Evolutionary conservation across 1,140 invertebrate genomes (phyloP), one percentile per base, ranked within the genome.

Genomic region (Colletes latitarsis): DNA sequence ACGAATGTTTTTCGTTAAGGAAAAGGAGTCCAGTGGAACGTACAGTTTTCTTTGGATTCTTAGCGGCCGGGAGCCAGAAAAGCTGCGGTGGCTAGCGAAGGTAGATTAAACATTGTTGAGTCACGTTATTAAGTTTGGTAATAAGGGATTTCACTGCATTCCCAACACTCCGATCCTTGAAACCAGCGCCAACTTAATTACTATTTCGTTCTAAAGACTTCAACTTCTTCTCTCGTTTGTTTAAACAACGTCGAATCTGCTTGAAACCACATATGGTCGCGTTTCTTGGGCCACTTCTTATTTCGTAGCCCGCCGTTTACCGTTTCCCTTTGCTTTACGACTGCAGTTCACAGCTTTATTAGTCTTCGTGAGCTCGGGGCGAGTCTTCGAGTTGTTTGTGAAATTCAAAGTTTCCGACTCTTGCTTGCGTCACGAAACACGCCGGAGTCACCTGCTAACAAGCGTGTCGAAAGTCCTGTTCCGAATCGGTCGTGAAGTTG

Each of bases 51-150:
- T n/a, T 76, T 66, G 62, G 71, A 66, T 70, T 63, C 39, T 71
- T 17, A 30, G 21, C 60, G 58, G 43, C 46, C 43, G 55, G 57
- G 15, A 41, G 63, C 52, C 52, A 68, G 57, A 60, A 82, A 63
- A 77, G 30, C 67, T 64, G 43, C 63, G 68, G 74, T 69, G 73
- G 63, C 58, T 52, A 69, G 67, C 82, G 68, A 55, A 72, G 49
- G 69, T 84, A 84, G 80, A 86, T 86, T 86, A 88, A 88, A 84
- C 76, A 86, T 86, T 86, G 86, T 86, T 77, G 76, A 79, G 68
- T 74, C 82, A 73, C 76, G 69, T 72, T 82, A 86, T 86, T 88
- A 88, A 84, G 60, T 76, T 67, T 77, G 82, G 75, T 81, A 86
- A 88, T 88, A 86, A 86, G 71, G 84, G 86, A 88, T 88, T 88